These are phyloP conservation scores for Lepus timidus DNA, from an alignment of 2,113 vertebrate genomes.

Conservation along the genomic window DNA sequence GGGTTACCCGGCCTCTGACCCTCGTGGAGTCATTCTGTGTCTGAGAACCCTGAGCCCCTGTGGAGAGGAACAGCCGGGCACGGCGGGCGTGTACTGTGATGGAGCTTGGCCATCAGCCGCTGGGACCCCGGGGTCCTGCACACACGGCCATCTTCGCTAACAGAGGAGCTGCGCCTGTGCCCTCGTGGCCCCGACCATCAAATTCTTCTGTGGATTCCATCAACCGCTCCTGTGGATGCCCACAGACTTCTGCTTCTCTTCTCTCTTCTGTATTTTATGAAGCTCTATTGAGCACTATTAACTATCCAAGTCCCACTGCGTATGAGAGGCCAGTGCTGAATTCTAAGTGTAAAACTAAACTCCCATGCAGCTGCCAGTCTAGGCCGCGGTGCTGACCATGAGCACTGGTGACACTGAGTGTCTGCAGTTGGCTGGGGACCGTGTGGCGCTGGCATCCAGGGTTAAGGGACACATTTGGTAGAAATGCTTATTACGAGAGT, in stretches of 20 bases:
- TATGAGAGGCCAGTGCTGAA: neutral
- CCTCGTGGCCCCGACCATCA: neutral
- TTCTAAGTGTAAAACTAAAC: neutral
- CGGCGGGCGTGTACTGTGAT: rapidly evolving
- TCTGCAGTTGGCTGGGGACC: neutral
- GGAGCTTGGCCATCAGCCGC: neutral
- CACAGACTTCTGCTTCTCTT: neutral
- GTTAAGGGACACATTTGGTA: neutral
- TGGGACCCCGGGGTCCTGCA: neutral
- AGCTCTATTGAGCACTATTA: neutral
- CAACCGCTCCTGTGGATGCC: neutral
- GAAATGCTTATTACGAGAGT: neutral
- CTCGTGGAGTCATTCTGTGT: neutral
- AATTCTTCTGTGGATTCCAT: neutral
- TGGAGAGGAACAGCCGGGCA: neutral
- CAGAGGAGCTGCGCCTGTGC: no score
- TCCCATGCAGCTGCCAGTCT: neutral
- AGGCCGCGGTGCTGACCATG: neutral
- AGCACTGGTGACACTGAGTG: no score
- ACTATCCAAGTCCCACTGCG: neutral
- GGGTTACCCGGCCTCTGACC: neutral
- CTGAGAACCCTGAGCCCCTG: neutral
- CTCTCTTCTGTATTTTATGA: neutral
- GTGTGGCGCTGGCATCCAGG: neutral
- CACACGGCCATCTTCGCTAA: no score